Percentiles rank a stretch among this genome's conserved stretches.
Evolutionary conservation across 1,140 invertebrate species (phyloP).

Genomic region (Drosophila ananassae): DNA sequence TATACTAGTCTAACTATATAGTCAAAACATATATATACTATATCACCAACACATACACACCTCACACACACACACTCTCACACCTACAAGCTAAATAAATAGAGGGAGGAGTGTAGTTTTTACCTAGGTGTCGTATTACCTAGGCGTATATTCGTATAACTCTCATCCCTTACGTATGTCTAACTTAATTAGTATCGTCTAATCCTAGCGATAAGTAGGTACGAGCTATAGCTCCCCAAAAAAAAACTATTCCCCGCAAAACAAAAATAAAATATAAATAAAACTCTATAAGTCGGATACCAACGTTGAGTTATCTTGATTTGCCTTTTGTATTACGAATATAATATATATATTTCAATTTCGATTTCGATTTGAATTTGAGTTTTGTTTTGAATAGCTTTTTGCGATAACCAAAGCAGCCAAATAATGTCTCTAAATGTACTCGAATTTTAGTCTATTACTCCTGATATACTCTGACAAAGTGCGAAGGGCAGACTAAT

Average conservation of each 20-base stretch:
- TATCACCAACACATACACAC: neutral
- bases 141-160: constrained; percentile 44
- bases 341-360: neutral
- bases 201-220: constrained; percentile 50
- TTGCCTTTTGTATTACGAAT: constrained; percentile 45
- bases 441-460: constrained; percentile 84
- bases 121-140: constrained; percentile 34
- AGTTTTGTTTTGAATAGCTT: constrained; percentile 68
- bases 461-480: constrained; percentile 84
- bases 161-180: constrained; percentile 49
- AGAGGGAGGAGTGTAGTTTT: constrained; percentile 37
- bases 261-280: constrained; percentile 1
- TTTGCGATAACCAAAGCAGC: constrained; percentile 49
- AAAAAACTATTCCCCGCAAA: constrained; percentile 13
- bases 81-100: constrained; percentile 26
- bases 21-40: constrained; percentile 3
- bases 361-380: constrained; percentile 41
- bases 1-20: constrained; percentile 52
- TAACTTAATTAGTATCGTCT: constrained; percentile 46
- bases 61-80: neutral
- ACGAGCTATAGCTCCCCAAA: constrained; percentile 25
- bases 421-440: constrained; percentile 51
- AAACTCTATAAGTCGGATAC: constrained; percentile 42
- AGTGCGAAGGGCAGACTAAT: constrained; percentile 46
- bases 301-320: constrained; percentile 39